Conservation (phyloP, 2,797 vertebrate species). For the Semotilus atromaculatus region DNA sequence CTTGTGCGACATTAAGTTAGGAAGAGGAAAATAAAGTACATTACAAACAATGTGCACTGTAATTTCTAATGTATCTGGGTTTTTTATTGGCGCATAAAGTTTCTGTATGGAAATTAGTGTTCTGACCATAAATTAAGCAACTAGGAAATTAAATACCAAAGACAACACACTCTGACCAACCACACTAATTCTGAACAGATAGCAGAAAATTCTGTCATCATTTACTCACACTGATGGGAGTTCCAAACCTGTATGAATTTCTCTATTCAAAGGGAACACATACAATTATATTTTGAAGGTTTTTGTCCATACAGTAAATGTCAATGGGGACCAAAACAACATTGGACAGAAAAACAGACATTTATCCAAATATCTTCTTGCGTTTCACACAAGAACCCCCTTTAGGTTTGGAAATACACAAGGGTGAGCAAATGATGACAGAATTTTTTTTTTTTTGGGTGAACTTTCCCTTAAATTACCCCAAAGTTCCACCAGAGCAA, state of each 20-base stretch:
- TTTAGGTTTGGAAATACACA: background rate
- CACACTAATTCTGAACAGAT: background rate
- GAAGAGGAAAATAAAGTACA: background rate
- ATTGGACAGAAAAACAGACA: background rate
- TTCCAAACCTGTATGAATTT: background rate
- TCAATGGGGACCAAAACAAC: background rate
- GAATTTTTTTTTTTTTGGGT: background rate
- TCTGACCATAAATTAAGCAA: background rate
- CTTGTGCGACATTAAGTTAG: background rate
- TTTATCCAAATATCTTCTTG: background rate
- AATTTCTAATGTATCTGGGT: background rate
- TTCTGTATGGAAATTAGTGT: conserved; percentile 30
- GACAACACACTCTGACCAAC: background rate
- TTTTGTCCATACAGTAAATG: no score
- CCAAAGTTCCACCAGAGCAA: background rate
- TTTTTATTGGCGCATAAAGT: background rate
- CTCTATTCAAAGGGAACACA: background rate
- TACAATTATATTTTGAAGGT: background rate
- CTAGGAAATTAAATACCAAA: background rate
- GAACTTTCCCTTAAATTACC: background rate
- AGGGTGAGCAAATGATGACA: background rate
- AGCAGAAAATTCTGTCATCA: background rate
- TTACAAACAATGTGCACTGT: background rate
- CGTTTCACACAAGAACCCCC: background rate
- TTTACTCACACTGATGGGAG: background rate